Evolutionary conservation across 2,113 vertebrate genomes (phyloP).

Genomic region (Sinosuthora webbiana): DNA sequence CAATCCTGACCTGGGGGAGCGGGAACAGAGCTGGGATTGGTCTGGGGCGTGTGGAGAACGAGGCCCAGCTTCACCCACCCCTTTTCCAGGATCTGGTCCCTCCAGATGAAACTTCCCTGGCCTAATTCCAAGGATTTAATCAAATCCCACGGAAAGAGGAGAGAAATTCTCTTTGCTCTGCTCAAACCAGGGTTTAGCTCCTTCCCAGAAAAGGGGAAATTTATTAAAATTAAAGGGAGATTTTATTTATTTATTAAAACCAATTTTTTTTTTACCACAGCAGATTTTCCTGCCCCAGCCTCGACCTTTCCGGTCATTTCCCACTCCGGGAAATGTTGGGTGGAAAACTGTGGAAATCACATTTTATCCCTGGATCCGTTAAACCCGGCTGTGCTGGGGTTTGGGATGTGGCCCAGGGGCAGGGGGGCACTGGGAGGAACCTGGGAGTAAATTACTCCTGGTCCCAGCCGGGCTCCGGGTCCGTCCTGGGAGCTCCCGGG

Average conservation of each 20-base stretch:
- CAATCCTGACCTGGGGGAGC: not conserved
- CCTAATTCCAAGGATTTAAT: not conserved
- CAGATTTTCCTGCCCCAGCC: not conserved
- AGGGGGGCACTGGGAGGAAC: not conserved
- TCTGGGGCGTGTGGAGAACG: not conserved
- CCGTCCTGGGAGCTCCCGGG: not conserved
- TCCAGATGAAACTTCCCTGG: not conserved
- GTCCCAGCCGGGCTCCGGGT: not conserved
- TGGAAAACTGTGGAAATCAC: not conserved
- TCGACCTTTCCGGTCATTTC: not conserved
- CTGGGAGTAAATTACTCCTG: not conserved
- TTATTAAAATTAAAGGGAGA: not conserved
- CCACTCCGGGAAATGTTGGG: rapidly evolving
- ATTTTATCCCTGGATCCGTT: not conserved
- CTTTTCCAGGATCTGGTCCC: not conserved
- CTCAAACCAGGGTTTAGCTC: not conserved
- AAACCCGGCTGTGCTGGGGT: not conserved
- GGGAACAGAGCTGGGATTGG: rapidly evolving
- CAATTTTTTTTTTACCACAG: not conserved
- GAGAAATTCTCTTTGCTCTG: not conserved
- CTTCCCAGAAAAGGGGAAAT: not conserved
- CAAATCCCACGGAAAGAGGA: not conserved
- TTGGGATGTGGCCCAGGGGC: rapidly evolving
- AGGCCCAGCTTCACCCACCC: not conserved
- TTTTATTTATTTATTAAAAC: not conserved